phyloP scores from a whole-genome alignment of 2,888 invertebrate genomes.

The Ecdyonurus torrentis region DNA sequence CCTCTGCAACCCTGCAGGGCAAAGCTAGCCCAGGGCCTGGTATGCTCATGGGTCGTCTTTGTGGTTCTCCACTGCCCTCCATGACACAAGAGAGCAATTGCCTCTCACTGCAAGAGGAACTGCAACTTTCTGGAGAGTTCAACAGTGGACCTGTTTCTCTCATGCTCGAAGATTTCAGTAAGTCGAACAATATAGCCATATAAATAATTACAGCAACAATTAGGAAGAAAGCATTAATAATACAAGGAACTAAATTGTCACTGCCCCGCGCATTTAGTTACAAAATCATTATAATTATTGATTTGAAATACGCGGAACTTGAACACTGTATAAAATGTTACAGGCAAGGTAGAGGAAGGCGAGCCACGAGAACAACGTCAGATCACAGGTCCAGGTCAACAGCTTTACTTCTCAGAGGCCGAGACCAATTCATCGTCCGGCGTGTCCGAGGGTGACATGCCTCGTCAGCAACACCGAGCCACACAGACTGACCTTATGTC shows the following conservation, averaged over 20 bases:
- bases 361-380: neutral
- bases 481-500: constrained; percentile 49
- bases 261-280: too few species aligned
- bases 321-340: too few species aligned
- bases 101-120: constrained; percentile 48
- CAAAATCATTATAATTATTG: too few species aligned
- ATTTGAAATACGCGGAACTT: too few species aligned
- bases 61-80: neutral
- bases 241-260: too few species aligned
- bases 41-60: neutral
- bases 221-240: too few species aligned
- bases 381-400: neutral
- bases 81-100: neutral
- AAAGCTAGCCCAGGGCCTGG: neutral
- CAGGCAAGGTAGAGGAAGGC: constrained; percentile 2
- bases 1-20: constrained; percentile 27
- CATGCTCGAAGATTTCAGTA: constrained; percentile 23
- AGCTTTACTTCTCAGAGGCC: constrained; percentile 55
- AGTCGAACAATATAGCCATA: too few species aligned
- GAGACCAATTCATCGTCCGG: constrained; percentile 57
- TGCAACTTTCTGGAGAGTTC: constrained; percentile 57
- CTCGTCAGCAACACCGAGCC: constrained; percentile 46
- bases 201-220: too few species aligned
- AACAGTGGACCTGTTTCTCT: constrained; percentile 24
- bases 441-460: neutral